Percentiles rank a stretch among this genome's conserved stretches.
Conservation (phyloP, 2,113 vertebrate species). For the Megaptera novaeangliae region DNA sequence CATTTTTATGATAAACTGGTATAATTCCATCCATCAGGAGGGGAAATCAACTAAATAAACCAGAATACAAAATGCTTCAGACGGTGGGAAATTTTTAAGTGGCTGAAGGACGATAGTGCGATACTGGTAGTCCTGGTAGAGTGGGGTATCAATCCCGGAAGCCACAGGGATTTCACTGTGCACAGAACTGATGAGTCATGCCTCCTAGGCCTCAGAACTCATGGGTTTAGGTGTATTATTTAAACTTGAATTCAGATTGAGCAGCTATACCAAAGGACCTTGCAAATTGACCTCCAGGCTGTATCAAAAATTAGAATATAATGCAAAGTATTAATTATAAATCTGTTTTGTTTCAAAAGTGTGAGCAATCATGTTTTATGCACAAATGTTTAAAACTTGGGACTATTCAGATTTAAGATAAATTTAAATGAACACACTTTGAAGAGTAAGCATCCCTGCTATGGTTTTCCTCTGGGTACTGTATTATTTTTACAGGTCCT, state of each 20-base stretch:
- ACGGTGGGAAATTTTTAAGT: conserved; percentile 33
- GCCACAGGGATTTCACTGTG: conserved; percentile 25
- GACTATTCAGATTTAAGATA: background rate
- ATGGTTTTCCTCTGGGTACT: rapidly evolving
- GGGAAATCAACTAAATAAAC: background rate
- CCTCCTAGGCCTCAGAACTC: conserved; percentile 55
- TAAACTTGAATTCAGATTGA: conserved; percentile 60
- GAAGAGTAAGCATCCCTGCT: background rate
- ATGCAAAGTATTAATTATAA: background rate
- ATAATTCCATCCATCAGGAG: background rate
- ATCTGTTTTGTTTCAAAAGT: background rate
- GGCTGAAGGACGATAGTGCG: conserved; percentile 25
- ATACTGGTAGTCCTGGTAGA: background rate
- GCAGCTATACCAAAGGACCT: conserved; percentile 60
- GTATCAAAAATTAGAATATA: background rate
- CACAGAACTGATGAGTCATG: conserved; percentile 28
- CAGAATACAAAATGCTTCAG: background rate
- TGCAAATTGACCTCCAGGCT: conserved; percentile 47
- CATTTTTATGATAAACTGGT: background rate
- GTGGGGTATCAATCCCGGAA: background rate
- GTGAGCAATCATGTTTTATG: background rate
- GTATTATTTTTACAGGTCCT: rapidly evolving
- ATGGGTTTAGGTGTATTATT: conserved; percentile 60
- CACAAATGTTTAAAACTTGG: background rate
- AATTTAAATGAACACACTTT: background rate